A percentile compares a stretch with the other conserved stretches of the same genome.
These are phyloP conservation scores for Lucifuga dentata DNA, from an alignment of 2,113 vertebrate genomes.

Conservation along the genomic window DNA sequence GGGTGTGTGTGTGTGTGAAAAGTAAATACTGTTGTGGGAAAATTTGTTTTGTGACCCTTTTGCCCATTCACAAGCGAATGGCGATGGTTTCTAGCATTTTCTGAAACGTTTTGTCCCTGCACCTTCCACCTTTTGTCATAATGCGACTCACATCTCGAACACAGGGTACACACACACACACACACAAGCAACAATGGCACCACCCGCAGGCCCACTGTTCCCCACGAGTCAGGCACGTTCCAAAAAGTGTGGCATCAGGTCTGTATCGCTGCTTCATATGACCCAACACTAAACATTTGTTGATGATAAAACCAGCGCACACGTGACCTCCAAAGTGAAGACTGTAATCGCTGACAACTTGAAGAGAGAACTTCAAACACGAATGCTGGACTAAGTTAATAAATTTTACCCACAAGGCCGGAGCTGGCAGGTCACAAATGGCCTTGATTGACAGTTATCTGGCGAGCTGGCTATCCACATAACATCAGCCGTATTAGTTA, in stretches of 20 bases:
- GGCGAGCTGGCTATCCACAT: constrained; percentile 23
- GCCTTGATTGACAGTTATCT: constrained; percentile 59
- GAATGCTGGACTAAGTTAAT: neutral
- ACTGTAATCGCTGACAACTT: neutral
- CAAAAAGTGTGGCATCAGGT: constrained; percentile 49
- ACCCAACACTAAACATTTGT: constrained; percentile 1
- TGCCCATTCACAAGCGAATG: constrained; percentile 60
- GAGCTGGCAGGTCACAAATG: constrained; percentile 46
- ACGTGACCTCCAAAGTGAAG: neutral
- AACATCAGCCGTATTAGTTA: neutral
- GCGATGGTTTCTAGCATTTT: constrained; percentile 78
- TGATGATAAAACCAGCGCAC: neutral
- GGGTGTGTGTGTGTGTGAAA: neutral
- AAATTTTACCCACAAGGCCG: neutral
- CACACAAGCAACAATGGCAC: constrained; percentile 70
- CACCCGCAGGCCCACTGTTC: constrained; percentile 69
- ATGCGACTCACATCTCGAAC: constrained; percentile 79
- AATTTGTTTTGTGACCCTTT: constrained; percentile 71
- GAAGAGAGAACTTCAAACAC: neutral
- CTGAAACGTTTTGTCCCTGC: constrained; percentile 78
- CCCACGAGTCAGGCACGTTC: constrained; percentile 79
- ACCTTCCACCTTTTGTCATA: constrained; percentile 80
- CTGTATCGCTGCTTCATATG: constrained; percentile 6
- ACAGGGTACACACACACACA: constrained; percentile 30
- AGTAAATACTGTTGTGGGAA: constrained; percentile 63